Base-by-base conservation (phyloP, 92 coral and sea anemone species). In the Zoanthus solanderi region DNA sequence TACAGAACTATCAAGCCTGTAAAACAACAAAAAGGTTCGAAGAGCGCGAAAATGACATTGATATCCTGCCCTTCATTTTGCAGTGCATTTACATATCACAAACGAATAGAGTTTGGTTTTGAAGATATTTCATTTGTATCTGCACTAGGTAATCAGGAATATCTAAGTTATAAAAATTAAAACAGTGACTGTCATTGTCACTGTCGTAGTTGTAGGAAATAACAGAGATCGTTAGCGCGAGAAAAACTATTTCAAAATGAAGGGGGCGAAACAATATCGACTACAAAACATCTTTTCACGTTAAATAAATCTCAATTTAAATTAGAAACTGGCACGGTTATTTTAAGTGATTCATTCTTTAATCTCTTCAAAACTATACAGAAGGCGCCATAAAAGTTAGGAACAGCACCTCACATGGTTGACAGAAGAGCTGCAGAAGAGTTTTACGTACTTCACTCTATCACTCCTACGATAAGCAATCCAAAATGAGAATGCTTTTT, bases 381-480 rank as follows among this genome's bases (percentile, higher is more conserved):
- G 85, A 81, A 81, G 85, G 75, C 65, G 13, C 17, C 71, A 46
- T 44, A 13, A 63, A 79, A 4, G 42, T 42, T 54, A 18, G 48
- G 16, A 14, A 60, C 63, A 50, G 57, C 74, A 66, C 52, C 47
- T 68, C 85, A 81, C 75, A 81, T 81, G 85, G 67, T 81, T 61
- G 75, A 81, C 71, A 81, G 47, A 88, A 87, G 67, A 16, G 37
- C 32, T 58, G 76, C 78, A 81, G 47, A 88, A 87, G 67, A 16
- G 37, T 61, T 58, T 68, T 71, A 31, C 87, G 79, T 73, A 60
- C 50, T 58, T 54, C 78, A 89, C 87, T 88, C 85, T 90, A 95
- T 83, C 84, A 87, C 94, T 93, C 94, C 93, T 94, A 90, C 82
- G 75, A 57, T 84, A 72, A 44, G 81, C 67, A 50, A 48, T 56